Evolutionary conservation across 2,888 invertebrate species (phyloP), one percentile per base, ranked within the genome.

Genomic region (Drosophila mercatorum): DNA sequence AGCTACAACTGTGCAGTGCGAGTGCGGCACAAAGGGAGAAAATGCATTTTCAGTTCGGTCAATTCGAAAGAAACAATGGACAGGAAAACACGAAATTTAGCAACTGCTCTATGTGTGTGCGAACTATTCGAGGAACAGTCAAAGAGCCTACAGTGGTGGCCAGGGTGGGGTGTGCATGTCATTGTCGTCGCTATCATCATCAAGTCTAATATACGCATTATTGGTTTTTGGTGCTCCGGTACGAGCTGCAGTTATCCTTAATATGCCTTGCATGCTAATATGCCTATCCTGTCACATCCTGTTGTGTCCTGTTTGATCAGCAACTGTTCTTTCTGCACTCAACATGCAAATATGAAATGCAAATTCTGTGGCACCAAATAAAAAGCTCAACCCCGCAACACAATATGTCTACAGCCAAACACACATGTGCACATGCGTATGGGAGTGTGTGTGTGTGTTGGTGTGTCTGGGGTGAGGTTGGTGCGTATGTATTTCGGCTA

Each of bases 171-270:
- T 28, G 52, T 44, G 17, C n/a, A 11, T 46, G 58, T 63, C 71
- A 76, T 62, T 66, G 69, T 76, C 72, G 69, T 76, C 62, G 28
- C 31, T 58, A 78, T 81, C 78, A 73, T 80, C 88, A 83, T 86
- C 86, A 77, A 75, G 88, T 83, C 77, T 86, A 84, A 84, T 88
- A 88, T 84, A 88, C 84, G 86, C 87, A 83, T 88, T 84, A 84
- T 84, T 84, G 88, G 84, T 88, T 84, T 85, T 83, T 56, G 67
- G 61, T 68, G 66, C 62, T 44, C 57, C 68, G 56, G 55, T 38
- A 55, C 58, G 53, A 47, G 55, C 68, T 80, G 85, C 88, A 89
- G 83, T 84, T 82, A 87, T 82, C 78, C 83, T 72, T 87, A 75
- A 87, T 87, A 81, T 70, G 79, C 71, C 87, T 70, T 86, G 78